Conservation (phyloP, 2,797 vertebrate genomes). For the Otolemur crassicaudatus region DNA sequence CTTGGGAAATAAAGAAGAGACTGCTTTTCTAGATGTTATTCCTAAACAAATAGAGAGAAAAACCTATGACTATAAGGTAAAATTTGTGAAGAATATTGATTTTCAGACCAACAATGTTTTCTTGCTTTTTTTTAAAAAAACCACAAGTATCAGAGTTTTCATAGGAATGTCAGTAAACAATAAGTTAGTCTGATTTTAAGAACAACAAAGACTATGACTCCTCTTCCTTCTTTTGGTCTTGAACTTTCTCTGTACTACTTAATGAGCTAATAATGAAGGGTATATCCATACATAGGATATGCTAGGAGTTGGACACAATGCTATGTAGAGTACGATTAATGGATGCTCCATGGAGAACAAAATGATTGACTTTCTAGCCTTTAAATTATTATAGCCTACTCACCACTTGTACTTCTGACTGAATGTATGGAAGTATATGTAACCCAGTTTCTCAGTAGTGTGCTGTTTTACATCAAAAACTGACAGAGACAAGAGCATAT, state of each 20-base stretch:
- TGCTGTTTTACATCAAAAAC: background rate
- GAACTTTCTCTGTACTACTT: background rate
- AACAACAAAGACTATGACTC: background rate
- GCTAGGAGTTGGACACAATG: background rate
- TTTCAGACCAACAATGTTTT: background rate
- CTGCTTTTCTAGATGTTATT: background rate
- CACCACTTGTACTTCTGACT: background rate
- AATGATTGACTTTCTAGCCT: background rate
- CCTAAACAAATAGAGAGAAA: constrained; percentile 42
- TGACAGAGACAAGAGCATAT: background rate
- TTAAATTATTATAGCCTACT: background rate
- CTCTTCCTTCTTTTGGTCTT: background rate
- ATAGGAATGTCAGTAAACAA: background rate
- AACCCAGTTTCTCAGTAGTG: background rate
- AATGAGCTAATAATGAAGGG: background rate
- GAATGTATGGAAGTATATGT: background rate
- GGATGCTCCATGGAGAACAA: background rate
- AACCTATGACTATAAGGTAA: constrained; percentile 76
- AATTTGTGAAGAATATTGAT: background rate
- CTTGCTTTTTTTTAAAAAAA: background rate
- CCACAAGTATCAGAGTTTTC: background rate
- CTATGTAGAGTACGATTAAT: background rate
- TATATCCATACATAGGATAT: background rate
- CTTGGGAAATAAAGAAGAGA: constrained; percentile 51
- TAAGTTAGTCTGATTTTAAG: constrained; percentile 30